Conservation (phyloP, 2,113 vertebrate genomes). For the Brachirus orientalis region DNA sequence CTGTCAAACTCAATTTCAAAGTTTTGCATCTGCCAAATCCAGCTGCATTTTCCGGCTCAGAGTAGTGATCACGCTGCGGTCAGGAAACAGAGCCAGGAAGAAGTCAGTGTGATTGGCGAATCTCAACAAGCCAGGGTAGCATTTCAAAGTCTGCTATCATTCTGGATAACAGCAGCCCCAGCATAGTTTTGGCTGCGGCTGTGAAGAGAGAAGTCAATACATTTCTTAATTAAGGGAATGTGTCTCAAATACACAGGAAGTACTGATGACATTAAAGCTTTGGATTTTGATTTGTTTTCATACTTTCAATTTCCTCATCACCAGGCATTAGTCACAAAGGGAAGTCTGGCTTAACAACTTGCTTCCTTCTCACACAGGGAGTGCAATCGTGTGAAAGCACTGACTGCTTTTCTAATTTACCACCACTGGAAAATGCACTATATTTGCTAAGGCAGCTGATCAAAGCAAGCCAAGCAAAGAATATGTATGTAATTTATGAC, state of each 20-base stretch:
- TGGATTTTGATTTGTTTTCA: constrained; percentile 45
- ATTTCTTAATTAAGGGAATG: constrained; percentile 56
- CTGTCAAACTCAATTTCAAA: constrained; percentile 73
- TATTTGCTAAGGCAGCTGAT: constrained; percentile 61
- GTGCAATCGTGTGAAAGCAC: constrained; percentile 62
- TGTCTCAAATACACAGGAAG: constrained; percentile 26
- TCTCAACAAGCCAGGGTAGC: constrained; percentile 50
- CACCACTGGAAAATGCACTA: constrained; percentile 46
- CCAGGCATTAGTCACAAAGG: constrained; percentile 48
- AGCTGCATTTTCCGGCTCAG: constrained; percentile 63
- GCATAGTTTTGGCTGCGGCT: constrained; percentile 12
- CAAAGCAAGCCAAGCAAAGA: constrained; percentile 66
- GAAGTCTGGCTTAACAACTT: constrained; percentile 48
- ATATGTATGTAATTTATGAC: constrained; percentile 69
- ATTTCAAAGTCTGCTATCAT: constrained; percentile 55
- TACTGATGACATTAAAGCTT: constrained; percentile 50
- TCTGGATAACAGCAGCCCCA: constrained; percentile 18
- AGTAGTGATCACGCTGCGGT: constrained; percentile 59
- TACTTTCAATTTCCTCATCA: constrained; percentile 55
- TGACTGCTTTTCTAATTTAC: constrained; percentile 36
- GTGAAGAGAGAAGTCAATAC: constrained; percentile 22
- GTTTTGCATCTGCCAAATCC: constrained; percentile 69
- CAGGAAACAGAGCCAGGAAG: constrained; percentile 44
- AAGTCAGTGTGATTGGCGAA: constrained; percentile 57
- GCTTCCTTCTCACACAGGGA: constrained; percentile 39